Conservation (phyloP, 2,888 invertebrate species). For the Eilema depressum region DNA sequence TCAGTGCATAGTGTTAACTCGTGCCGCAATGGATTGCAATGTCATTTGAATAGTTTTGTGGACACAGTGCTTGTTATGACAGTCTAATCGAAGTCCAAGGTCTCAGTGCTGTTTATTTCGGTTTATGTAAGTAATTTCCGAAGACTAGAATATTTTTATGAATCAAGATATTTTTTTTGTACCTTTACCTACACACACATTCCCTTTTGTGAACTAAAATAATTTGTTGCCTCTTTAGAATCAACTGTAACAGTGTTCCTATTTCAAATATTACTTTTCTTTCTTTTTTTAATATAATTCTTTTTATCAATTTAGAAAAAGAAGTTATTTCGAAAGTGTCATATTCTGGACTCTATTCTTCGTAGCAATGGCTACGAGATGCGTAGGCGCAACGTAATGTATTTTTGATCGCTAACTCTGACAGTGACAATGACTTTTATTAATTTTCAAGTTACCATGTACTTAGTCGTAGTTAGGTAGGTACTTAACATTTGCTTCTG, state of each 20-base stretch:
- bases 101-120: conserved; percentile 68
- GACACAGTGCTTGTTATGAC: conserved; percentile 63
- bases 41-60: conserved; percentile 53
- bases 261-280: not conserved
- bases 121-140: conserved; percentile 64
- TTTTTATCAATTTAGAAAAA: not conserved
- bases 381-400: conserved; percentile 17
- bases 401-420: not conserved
- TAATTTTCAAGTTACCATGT: conserved; percentile 6
- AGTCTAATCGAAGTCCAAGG: conserved; percentile 77
- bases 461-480: too few relatives aligned
- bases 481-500: too few relatives aligned
- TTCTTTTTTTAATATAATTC: not conserved
- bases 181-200: not conserved
- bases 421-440: conserved; percentile 15
- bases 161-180: conserved; percentile 30
- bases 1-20: conserved; percentile 56
- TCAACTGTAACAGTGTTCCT: not conserved
- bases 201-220: not conserved
- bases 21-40: conserved; percentile 71
- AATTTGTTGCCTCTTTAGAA: not conserved
- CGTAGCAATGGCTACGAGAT: conserved; percentile 28
- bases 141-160: conserved; percentile 40
- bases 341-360: not conserved
- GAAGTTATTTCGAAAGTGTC: not conserved